phyloP scores from a whole-genome alignment of 1,140 invertebrate species.

The Euschistus heros region DNA sequence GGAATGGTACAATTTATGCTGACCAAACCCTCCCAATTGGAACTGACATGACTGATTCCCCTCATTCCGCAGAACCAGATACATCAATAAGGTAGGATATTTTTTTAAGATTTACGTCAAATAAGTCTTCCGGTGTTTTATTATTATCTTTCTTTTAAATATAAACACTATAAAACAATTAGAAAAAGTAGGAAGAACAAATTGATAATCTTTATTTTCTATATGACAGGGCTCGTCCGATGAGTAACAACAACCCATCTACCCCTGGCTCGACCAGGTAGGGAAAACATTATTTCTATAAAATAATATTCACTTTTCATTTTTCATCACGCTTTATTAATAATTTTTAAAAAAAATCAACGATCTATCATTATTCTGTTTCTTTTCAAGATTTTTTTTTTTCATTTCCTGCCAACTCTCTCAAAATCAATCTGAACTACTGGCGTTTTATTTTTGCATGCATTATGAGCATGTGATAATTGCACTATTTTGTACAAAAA shows the following conservation, averaged over 20 bases:
- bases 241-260: constrained; percentile 29
- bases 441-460: background rate
- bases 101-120: constrained; percentile 2
- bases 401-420: too few species aligned
- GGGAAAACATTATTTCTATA: constrained; percentile 22
- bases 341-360: background rate
- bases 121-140: background rate
- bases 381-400: too few species aligned
- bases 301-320: constrained; percentile 22
- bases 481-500: too few species aligned
- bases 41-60: background rate
- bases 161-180: background rate
- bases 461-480: constrained; percentile 3
- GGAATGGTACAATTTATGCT: constrained; percentile 2
- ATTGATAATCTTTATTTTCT: constrained; percentile 9
- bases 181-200: background rate
- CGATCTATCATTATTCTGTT: background rate
- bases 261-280: constrained; percentile 33
- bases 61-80: constrained; percentile 1
- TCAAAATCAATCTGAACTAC: background rate
- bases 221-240: constrained; percentile 31
- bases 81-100: constrained; percentile 11
- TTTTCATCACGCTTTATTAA: constrained; percentile 21
- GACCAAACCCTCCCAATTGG: constrained; percentile 3
- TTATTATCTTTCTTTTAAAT: background rate